Conservation (phyloP, 2,797 vertebrate species). For the Gymnopithys bicolor region DNA sequence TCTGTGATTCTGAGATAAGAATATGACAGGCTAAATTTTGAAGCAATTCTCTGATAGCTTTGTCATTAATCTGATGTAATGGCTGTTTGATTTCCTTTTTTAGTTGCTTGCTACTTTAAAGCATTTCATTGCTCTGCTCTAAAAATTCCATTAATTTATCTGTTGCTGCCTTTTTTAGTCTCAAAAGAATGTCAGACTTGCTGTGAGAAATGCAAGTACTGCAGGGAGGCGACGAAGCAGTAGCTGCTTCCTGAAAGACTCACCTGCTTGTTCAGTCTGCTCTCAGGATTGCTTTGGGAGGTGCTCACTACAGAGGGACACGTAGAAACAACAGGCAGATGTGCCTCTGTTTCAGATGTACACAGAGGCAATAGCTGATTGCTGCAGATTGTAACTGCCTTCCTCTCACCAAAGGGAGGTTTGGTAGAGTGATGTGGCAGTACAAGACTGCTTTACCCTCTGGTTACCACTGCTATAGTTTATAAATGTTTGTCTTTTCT, state of each 20-base stretch:
- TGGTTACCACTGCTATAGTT: neutral
- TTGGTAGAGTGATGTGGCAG: neutral
- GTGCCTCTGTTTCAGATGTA: neutral
- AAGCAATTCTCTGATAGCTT: neutral
- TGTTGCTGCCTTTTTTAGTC: slow-evolving; percentile 9
- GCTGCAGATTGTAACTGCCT: neutral
- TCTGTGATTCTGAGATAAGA: neutral
- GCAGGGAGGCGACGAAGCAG: neutral
- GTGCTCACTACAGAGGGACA: neutral
- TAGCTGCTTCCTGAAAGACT: neutral
- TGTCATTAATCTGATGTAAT: neutral
- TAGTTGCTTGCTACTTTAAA: slow-evolving; percentile 24
- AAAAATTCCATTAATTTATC: slow-evolving; percentile 9
- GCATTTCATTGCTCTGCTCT: neutral
- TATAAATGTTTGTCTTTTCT: neutral
- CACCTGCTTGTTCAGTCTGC: neutral
- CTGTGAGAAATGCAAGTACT: neutral
- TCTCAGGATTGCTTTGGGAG: neutral
- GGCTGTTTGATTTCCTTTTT: slow-evolving; percentile 9
- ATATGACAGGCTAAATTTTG: neutral
- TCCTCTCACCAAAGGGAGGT: neutral
- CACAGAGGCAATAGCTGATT: neutral
- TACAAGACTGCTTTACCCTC: neutral
- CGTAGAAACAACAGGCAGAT: neutral
- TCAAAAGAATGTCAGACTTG: neutral